phyloP scores from a whole-genome alignment of 92 coral and sea anemone species.

The Porites divaricata region DNA sequence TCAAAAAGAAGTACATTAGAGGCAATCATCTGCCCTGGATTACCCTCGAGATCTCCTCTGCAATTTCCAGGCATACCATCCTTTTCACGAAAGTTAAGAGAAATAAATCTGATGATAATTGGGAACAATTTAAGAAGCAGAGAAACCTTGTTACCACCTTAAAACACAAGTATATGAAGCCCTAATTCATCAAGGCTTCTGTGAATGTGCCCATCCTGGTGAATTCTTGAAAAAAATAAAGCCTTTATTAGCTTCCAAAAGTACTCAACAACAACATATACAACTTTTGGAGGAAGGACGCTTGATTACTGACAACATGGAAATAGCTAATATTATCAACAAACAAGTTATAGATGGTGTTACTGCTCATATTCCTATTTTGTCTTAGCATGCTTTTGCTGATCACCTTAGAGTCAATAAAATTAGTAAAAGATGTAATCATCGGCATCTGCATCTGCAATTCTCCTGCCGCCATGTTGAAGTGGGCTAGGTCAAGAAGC shows the following conservation, averaged over 20 bases:
- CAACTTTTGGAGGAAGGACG: too few species aligned
- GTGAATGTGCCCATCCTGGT: conserved; percentile 43
- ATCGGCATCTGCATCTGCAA: too few species aligned
- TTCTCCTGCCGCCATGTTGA: conserved; percentile 36
- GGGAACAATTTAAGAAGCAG: conserved; percentile 34
- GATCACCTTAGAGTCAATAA: conserved; percentile 32
- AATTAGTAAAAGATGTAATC: conserved; percentile 26
- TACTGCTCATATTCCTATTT: too few species aligned
- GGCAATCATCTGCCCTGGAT: conserved; percentile 56
- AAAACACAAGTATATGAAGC: conserved; percentile 35
- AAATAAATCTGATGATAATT: conserved; percentile 27
- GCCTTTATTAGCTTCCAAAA: conserved; percentile 37
- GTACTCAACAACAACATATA: conserved; percentile 30
- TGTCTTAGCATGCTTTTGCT: conserved; percentile 14
- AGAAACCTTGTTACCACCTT: conserved; percentile 44
- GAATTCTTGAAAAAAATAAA: conserved; percentile 56
- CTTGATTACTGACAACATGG: too few species aligned
- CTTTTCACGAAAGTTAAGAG: conserved; percentile 27
- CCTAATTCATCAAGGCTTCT: conserved; percentile 22
- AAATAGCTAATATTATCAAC: conserved; percentile 40
- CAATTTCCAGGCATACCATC: conserved; percentile 30
- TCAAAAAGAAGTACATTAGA: conserved; percentile 15
- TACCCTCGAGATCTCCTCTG: conserved; percentile 42
- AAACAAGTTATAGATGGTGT: conserved; percentile 27
- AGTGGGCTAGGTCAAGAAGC: conserved; percentile 32